These are phyloP conservation scores for Phenacoccus solenopsis DNA, from an alignment of 1,140 invertebrate genomes.

Conservation along the genomic window DNA sequence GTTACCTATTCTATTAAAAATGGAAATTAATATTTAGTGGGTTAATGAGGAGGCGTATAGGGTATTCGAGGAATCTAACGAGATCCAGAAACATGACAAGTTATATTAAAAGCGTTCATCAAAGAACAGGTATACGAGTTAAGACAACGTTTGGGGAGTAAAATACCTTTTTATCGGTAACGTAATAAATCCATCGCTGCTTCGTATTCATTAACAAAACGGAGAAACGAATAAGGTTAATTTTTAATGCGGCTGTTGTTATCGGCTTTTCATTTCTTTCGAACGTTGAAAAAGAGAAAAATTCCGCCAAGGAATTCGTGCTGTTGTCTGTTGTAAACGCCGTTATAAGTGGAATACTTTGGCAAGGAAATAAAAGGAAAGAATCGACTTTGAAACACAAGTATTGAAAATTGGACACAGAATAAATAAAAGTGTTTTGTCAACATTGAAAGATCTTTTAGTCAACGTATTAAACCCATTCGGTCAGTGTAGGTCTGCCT, in stretches of 20 bases:
- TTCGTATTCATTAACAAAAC: neutral
- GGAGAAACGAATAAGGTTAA: neutral
- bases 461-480: neutral
- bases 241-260: neutral
- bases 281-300: neutral
- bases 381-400: neutral
- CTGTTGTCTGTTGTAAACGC: too few relatives aligned
- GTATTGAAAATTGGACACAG: neutral
- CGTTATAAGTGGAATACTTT: conserved; percentile 1
- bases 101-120: neutral
- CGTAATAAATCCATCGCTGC: neutral
- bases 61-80: neutral
- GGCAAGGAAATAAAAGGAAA: neutral
- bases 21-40: neutral
- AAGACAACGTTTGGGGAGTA: neutral
- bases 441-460: conserved; percentile 3
- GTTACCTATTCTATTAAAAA: too few relatives aligned
- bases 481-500: neutral
- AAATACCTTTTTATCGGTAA: neutral
- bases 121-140: conserved; percentile 1
- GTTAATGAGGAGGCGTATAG: conserved; percentile 1
- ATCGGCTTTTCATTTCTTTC: neutral
- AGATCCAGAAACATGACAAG: neutral
- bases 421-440: neutral
- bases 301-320: neutral